phyloP scores from a whole-genome alignment of 2,888 invertebrate species.

The Agrotis ipsilon region DNA sequence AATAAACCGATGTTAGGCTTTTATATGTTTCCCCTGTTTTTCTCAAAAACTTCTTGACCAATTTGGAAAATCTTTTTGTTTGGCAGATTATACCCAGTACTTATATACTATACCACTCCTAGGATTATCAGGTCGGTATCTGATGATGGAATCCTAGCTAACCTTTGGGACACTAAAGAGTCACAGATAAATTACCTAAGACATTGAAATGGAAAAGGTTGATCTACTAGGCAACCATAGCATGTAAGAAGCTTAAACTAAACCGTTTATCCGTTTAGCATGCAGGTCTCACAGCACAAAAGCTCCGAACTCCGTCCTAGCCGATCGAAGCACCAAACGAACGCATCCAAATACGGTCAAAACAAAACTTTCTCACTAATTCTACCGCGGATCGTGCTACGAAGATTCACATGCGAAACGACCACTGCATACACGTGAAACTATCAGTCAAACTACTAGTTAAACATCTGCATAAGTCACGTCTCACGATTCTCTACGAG shows the following conservation, averaged over 20 bases:
- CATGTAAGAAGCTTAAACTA: not conserved
- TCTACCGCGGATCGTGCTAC: slow-evolving; percentile 83
- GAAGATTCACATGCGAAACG: slow-evolving; percentile 88
- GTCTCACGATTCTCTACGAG: slow-evolving; percentile 86
- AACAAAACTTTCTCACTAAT: slow-evolving; percentile 86
- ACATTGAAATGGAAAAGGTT: not conserved
- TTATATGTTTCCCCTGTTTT: no score
- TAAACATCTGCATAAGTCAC: slow-evolving; percentile 91
- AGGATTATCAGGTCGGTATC: no score
- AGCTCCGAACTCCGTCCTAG: slow-evolving; percentile 16
- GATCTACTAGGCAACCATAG: not conserved
- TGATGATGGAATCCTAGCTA: no score
- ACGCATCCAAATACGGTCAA: slow-evolving; percentile 71
- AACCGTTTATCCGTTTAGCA: slow-evolving; percentile 9
- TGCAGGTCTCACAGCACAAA: slow-evolving; percentile 7
- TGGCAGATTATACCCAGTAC: no score
- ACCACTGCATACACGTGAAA: slow-evolving; percentile 86
- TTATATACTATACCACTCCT: not conserved
- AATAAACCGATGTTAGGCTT: no score
- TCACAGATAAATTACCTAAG: not conserved
- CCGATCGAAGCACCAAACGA: slow-evolving; percentile 36
- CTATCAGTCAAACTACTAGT: slow-evolving; percentile 90
- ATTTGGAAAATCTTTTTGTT: not conserved
- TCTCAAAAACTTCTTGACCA: no score
- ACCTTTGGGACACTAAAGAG: not conserved